A percentile compares a stretch with the other conserved stretches of the same genome.
Conservation (phyloP, 2,113 vertebrate genomes). For the Rattus rattus region DNA sequence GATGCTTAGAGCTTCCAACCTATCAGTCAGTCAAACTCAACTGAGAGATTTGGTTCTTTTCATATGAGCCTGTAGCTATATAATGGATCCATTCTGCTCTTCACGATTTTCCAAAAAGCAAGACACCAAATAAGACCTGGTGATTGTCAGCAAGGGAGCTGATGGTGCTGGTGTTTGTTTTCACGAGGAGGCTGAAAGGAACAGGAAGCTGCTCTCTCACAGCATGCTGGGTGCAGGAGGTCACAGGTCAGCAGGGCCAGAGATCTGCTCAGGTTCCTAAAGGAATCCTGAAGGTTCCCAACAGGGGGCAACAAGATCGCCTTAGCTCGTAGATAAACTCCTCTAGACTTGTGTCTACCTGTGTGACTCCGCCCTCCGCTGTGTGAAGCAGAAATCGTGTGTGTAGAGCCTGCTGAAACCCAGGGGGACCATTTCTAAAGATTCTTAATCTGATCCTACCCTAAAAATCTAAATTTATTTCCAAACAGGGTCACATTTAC, state of each 20-base stretch:
- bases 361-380: neutral
- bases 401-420: neutral
- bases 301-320: accelerated
- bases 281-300: neutral
- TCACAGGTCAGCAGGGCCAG: neutral
- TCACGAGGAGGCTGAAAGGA: neutral
- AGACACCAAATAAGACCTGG: neutral
- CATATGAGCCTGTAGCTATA: accelerated
- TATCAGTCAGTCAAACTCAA: neutral
- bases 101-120: neutral
- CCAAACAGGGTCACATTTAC: no score
- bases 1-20: neutral
- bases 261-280: accelerated
- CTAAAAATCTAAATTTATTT: neutral
- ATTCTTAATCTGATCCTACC: neutral
- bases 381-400: neutral
- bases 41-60: neutral
- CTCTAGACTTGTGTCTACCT: neutral
- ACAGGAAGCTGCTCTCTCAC: no score
- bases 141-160: neutral
- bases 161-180: accelerated
- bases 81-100: no score
- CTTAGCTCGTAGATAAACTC: neutral
- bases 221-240: neutral
- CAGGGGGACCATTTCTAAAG: neutral